Base-by-base conservation (phyloP, 2,888 invertebrate genomes). In the Petrolisthes manimaculis region DNA sequence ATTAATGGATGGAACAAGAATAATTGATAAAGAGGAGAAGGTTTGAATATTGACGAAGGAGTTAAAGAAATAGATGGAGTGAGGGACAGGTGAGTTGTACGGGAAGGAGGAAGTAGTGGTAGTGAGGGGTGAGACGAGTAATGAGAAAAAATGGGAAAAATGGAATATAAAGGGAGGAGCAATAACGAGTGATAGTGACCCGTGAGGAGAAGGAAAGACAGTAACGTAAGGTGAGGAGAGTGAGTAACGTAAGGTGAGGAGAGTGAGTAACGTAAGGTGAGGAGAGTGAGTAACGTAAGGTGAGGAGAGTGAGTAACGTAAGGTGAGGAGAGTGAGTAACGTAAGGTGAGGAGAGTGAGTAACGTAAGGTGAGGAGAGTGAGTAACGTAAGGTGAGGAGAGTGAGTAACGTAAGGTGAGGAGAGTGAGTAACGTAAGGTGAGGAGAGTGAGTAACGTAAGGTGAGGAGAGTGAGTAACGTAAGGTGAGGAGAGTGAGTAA, bases 371-470 rank as follows among this genome's bases (percentile, higher is more conserved):
- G 24, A 80, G 56, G 55, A 56, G 55, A 21, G 21, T n/a, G 24
- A 24, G 24, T 56, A 56, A 24, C 2, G 9, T 24, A 37, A 82
- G 82, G 67, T 37, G 67, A 67, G 67, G 51, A 82, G 82, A 82
- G 69, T 37, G 82, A 69, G 69, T 24, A 37, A 51, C 14, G 18
- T 6, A 6, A 24, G 24, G 61, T 21, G 61, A 61, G 51, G 24
- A 24, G 12, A 61, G 61, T 24, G 24, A 24, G 12, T 18, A 80
- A 54, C 51, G 79, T 54, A 55, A 56, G 56, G 21, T n/a, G 21
- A 21, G 21, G 80, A 81, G 81, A 81, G 80, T 2, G 56, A 56
- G 56, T n/a, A 21, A 56, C 6, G 21, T 3, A 61, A 61, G 14
- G 14, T 61, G 67, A 61, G 24, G 56, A 56, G 56, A 80, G 80